These are phyloP conservation scores for Drosophila maculinotata DNA, from an alignment of 2,888 invertebrate genomes.

Conservation along the genomic window DNA sequence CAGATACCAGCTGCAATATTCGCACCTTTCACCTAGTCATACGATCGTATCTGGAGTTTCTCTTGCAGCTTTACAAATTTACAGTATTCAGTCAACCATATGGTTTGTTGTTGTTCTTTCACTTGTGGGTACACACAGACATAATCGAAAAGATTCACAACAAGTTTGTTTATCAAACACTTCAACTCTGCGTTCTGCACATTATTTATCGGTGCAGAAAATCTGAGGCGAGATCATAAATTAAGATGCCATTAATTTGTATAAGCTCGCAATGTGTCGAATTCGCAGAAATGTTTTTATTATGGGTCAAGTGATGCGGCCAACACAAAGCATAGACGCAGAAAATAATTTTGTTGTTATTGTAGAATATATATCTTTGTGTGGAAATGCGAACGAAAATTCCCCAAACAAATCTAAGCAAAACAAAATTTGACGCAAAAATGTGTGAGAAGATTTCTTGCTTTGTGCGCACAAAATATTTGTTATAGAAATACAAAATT, in stretches of 20 bases:
- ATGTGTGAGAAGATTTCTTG: conserved; percentile 20
- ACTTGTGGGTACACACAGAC: conserved; percentile 3
- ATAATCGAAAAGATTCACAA: conserved; percentile 10
- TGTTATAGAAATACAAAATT: conserved; percentile 18
- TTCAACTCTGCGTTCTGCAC: conserved; percentile 20
- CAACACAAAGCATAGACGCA: conserved; percentile 9
- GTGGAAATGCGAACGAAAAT: conserved; percentile 38
- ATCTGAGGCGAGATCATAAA: conserved; percentile 45
- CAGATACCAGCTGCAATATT: conserved; percentile 12
- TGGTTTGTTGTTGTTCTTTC: conserved; percentile 19
- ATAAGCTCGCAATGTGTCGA: conserved; percentile 28
- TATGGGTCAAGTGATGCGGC: conserved; percentile 53
- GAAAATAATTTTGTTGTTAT: conserved; percentile 14
- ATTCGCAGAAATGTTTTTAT: conserved; percentile 53
- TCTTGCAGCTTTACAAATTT: conserved; percentile 25
- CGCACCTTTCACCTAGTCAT: conserved; percentile 47
- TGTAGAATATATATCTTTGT: conserved; percentile 29
- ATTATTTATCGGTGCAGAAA: conserved; percentile 64
- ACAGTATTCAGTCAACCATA: conserved; percentile 4
- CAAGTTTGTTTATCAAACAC: conserved; percentile 49
- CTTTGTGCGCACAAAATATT: conserved; percentile 27
- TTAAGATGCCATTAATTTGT: conserved; percentile 60
- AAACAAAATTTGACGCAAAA: conserved; percentile 17
- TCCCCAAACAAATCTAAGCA: conserved; percentile 17
- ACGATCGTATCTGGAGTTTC: conserved; percentile 31